Base-by-base conservation (phyloP, 2,888 invertebrate species). In the Cheilosia vernalis region DNA sequence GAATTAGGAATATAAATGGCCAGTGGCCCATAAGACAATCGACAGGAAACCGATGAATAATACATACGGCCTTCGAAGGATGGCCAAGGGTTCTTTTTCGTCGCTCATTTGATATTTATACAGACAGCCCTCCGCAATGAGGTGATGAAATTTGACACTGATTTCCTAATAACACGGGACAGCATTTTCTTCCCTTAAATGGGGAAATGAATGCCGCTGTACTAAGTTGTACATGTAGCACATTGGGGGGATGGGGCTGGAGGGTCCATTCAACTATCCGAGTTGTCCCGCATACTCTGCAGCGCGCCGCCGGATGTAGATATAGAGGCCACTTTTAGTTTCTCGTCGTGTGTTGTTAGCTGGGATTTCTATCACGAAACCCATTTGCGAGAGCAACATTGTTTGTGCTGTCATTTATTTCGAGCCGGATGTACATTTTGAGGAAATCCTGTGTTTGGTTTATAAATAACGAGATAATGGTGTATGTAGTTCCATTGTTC, bases 141-240 rank as follows among this genome's bases (percentile, higher is more conserved):
- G 78, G 78, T 79, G 78, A 79, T 79, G 78, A 79, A 79, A 79
- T 79, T 79, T 79, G 78, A 79, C 78, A 79, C 78, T 79, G 78
- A 70, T 78, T 78, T 78, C 78, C 63, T 70, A 63, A 69, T 61
- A 76, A 53, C 53, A 49, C 53, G 58, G 69, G 40, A 70, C 42
- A 49, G 55, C 7, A 44, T 6, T n/a, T 17, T 47, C 61, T 61
- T 61, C 30, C 44, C 77, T 77, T 77, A 67, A 61, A 77, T 78
- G 69, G 63, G 55, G 27, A 6, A 51, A 63, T 53, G 61, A 49
- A 17, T 51, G 60, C 40, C 60, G 40, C 40, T 55, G 24, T 44
- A 55, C 17, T 47, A 21, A 47, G 49, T 60, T 40, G 7, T 24
- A 13, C 15, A 51, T 2, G 2, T 4, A 15, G 19, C 19, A 15